A percentile compares a stretch with the other conserved stretches of the same genome.
Evolutionary conservation across 2,113 vertebrate genomes (phyloP).

Genomic region (Malurus melanocephalus): DNA sequence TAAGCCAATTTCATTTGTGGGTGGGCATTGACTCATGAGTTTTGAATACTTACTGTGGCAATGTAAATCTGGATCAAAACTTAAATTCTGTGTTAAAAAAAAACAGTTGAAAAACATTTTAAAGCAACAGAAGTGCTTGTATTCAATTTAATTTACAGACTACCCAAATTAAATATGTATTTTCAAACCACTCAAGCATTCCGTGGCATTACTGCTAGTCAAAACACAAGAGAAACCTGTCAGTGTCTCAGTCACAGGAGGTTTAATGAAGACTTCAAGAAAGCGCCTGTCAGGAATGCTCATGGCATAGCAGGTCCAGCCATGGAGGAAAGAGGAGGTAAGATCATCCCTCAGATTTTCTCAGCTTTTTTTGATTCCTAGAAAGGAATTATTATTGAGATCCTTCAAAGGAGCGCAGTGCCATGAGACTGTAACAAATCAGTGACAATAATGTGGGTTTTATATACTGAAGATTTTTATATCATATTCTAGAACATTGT

Average conservation of each 20-base stretch:
- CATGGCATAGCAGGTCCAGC: not conserved
- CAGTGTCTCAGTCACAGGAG: not conserved
- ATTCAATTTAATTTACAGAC: not conserved
- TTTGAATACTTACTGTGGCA: slow-evolving; percentile 27
- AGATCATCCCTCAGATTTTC: not conserved
- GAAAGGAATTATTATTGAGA: not conserved
- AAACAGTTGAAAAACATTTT: not conserved
- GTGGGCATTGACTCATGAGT: slow-evolving; percentile 53
- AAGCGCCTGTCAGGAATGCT: not conserved
- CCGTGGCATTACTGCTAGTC: not conserved
- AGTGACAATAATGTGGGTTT: not conserved
- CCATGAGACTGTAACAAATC: not conserved
- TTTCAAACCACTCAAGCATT: not conserved
- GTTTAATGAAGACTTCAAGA: not conserved
- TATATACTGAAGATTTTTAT: not conserved
- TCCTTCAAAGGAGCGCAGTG: not conserved
- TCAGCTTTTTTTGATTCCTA: not conserved
- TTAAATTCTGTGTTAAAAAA: not conserved
- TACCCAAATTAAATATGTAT: not conserved
- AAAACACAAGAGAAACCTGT: not conserved
- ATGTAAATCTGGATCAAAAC: slow-evolving; percentile 28
- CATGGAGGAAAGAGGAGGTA: not conserved
- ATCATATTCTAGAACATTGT: not conserved
- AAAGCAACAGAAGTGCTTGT: not conserved
- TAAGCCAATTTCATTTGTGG: slow-evolving; percentile 39